A percentile compares a stretch with the other conserved stretches of the same genome.
Conservation (phyloP, 2,113 vertebrate species). For the Felis catus region F.catus_Fca126_mat1.0 CM031423.1:48181001-48181500, state of each 20-base stretch:
- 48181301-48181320: neutral
- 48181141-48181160: neutral
- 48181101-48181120: neutral
- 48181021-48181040: no score
- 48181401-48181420: neutral
- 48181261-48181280: neutral
- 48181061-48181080: neutral
- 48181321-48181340: neutral
- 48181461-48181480: neutral
- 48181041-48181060: no score
- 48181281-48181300: neutral
- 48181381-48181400: conserved; percentile 12
- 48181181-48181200: neutral
- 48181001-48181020: no score
- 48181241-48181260: no score
- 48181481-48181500: neutral
- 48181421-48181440: neutral
- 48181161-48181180: neutral
- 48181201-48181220: neutral
- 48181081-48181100: neutral
- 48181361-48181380: neutral
- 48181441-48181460: neutral
- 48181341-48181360: neutral
- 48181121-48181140: neutral
- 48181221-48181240: neutral